phyloP scores from a whole-genome alignment of 2,113 vertebrate genomes.

The Phrynocephalus versicolor region DNA sequence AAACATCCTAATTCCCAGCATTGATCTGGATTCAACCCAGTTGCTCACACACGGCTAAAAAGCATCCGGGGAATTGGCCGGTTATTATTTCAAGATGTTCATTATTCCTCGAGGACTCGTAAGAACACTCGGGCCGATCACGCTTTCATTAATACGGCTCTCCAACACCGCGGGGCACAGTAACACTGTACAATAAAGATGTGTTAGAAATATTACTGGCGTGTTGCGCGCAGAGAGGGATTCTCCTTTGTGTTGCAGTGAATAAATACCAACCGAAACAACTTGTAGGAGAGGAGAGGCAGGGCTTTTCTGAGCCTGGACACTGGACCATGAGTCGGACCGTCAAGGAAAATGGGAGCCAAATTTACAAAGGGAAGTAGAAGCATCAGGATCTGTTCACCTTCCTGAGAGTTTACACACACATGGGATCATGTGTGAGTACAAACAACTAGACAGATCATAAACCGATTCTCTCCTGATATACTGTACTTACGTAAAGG shows the following conservation, averaged over 20 bases:
- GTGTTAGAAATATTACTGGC: constrained; percentile 60
- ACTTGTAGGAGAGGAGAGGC: not conserved
- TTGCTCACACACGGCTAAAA: constrained; percentile 44
- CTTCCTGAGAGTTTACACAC: no score
- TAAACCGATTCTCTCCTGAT: no score
- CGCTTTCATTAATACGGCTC: constrained; percentile 43
- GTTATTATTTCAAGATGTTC: constrained; percentile 67
- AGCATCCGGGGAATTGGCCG: constrained; percentile 50
- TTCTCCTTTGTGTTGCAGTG: constrained; percentile 39
- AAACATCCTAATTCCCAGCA: constrained; percentile 55
- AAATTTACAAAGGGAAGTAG: not conserved
- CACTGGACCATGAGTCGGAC: constrained; percentile 21
- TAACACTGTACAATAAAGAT: constrained; percentile 50
- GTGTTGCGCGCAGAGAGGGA: constrained; percentile 48
- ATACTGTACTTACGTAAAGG: no score
- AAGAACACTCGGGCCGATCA: constrained; percentile 35
- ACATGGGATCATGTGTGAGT: no score
- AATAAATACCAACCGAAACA: constrained; percentile 43
- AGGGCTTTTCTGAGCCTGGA: constrained; percentile 21
- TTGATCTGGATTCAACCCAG: constrained; percentile 60
- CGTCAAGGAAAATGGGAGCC: not conserved
- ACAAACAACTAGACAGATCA: no score
- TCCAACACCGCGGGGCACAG: constrained; percentile 53
- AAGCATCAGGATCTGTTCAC: not conserved
- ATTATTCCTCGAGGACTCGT: constrained; percentile 58